phyloP scores from a whole-genome alignment of 2,113 vertebrate species.

The Vulpes lagopus region DNA sequence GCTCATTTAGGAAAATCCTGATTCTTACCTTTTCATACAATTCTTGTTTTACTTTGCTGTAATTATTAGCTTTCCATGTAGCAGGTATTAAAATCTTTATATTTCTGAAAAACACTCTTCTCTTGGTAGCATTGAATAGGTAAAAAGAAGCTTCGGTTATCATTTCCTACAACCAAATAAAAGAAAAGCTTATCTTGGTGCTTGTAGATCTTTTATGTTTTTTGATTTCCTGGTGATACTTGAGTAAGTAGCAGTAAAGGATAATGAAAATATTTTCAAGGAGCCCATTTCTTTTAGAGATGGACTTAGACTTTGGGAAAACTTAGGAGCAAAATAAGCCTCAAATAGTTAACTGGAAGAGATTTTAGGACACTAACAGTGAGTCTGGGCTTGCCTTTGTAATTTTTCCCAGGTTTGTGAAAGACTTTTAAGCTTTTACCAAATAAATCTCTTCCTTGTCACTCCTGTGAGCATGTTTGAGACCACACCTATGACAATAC shows the following conservation, averaged over 20 bases:
- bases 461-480: not conserved
- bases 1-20: not conserved
- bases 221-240: not conserved
- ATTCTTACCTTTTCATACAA: conserved; percentile 83
- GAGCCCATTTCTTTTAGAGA: not conserved
- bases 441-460: not conserved
- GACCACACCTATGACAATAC: not conserved
- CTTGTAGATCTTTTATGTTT: not conserved
- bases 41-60: conserved; percentile 79
- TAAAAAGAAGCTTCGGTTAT: conserved; percentile 84
- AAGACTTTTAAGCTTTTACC: conserved; percentile 52
- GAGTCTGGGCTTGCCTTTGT: conserved; percentile 49
- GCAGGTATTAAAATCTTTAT: conserved; percentile 86
- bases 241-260: not conserved
- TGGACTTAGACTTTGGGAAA: not conserved
- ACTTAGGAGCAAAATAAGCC: not conserved
- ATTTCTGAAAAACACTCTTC: conserved; percentile 85
- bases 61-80: conserved; percentile 81
- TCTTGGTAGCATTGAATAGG: conserved; percentile 85
- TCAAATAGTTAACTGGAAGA: not conserved
- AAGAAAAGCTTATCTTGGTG: conserved; percentile 45
- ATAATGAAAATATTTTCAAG: conserved; percentile 40
- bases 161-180: conserved; percentile 84
- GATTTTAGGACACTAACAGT: not conserved
- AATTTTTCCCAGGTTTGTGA: not conserved